phyloP scores from a whole-genome alignment of 1,140 invertebrate genomes.

The Drosophila ercepeae region DNA sequence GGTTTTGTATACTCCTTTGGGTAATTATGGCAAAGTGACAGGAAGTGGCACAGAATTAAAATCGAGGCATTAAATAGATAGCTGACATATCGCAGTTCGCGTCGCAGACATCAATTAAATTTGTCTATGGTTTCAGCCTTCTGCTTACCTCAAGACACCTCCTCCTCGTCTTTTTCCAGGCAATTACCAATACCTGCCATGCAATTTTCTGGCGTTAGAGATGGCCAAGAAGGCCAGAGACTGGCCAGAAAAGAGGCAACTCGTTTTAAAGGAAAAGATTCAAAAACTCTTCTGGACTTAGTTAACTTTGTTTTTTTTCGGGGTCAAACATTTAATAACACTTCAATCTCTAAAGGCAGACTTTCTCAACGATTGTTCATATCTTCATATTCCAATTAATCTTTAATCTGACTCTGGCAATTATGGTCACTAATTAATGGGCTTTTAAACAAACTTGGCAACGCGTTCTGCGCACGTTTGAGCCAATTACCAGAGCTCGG shows the following conservation, averaged over 20 bases:
- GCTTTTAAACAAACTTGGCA: slow-evolving; percentile 77
- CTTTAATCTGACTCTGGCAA: slow-evolving; percentile 55
- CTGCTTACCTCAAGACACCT: neutral
- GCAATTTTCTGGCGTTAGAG: slow-evolving; percentile 25
- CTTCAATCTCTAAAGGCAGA: neutral
- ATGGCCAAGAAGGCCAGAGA: slow-evolving; percentile 2
- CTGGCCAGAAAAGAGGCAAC: too few species aligned
- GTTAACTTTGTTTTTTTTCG: too few species aligned
- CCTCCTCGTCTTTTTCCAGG: slow-evolving; percentile 23
- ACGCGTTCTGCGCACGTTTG: slow-evolving; percentile 77
- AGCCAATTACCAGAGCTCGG: slow-evolving; percentile 53
- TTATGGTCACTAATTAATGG: slow-evolving; percentile 73
- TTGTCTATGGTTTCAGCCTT: slow-evolving; percentile 22
- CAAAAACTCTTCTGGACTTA: too few species aligned
- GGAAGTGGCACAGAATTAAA: slow-evolving; percentile 74
- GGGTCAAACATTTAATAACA: too few species aligned
- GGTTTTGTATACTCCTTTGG: slow-evolving; percentile 29
- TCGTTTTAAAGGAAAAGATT: too few species aligned
- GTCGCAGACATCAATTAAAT: slow-evolving; percentile 56
- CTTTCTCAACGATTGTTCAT: slow-evolving; percentile 51
- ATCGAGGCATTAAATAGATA: slow-evolving; percentile 76
- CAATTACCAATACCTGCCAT: slow-evolving; percentile 52
- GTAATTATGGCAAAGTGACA: slow-evolving; percentile 58
- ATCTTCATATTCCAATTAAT: slow-evolving; percentile 75
- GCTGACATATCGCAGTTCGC: slow-evolving; percentile 47